A percentile compares a stretch with the other conserved stretches of the same genome.
Evolutionary conservation across 1,140 invertebrate species (phyloP).

Genomic region (Neodiprion fabricii): DNA sequence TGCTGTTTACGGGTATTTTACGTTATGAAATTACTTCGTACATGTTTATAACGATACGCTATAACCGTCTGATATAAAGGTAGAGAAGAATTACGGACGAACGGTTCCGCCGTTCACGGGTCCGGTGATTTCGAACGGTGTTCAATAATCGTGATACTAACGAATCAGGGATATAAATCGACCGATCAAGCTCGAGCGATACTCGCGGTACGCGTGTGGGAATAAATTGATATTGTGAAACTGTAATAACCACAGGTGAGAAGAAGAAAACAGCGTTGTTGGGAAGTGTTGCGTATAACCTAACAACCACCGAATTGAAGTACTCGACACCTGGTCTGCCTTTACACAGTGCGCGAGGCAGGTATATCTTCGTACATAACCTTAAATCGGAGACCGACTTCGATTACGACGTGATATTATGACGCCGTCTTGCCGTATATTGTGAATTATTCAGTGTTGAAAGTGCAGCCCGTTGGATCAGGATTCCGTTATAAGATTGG

Average conservation of each 20-base stretch:
- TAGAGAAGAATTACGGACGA: conserved; percentile 7
- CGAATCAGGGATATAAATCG: neutral
- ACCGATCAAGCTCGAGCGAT: neutral
- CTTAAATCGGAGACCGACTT: neutral
- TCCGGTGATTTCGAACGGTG: neutral
- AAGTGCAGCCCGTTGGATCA: neutral
- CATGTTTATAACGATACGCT: neutral
- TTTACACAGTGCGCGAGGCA: neutral
- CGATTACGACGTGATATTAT: neutral
- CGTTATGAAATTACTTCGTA: neutral
- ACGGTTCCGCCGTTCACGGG: neutral
- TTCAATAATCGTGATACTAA: neutral
- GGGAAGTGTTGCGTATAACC: neutral
- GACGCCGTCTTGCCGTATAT: neutral
- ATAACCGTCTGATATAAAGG: neutral
- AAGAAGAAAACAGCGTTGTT: neutral
- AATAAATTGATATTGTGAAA: neutral
- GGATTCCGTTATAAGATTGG: neutral
- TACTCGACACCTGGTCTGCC: neutral
- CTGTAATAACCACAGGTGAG: neutral
- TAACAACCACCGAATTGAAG: neutral
- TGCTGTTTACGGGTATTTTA: neutral
- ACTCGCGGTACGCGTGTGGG: neutral
- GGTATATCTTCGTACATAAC: neutral
- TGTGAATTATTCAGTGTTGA: neutral